A percentile compares a stretch with the other conserved stretches of the same genome.
Evolutionary conservation across 2,888 invertebrate genomes (phyloP).

Genomic region (Diploptera punctata): DNA sequence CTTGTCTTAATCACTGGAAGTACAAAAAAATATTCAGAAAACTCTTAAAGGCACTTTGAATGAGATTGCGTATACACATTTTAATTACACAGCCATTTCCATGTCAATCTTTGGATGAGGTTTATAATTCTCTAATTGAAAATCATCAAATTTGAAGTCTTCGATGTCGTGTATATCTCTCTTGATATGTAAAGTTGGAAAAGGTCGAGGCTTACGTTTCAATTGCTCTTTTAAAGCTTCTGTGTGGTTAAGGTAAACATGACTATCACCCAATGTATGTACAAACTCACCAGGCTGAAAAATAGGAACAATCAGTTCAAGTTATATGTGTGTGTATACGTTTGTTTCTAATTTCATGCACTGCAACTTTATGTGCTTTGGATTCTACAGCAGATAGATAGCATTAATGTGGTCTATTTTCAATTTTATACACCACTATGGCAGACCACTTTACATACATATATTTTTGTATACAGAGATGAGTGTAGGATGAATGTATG

Average conservation of each 20-base stretch:
- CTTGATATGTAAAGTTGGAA: conserved; percentile 81
- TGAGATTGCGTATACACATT: neutral
- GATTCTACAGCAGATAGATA: too few relatives aligned
- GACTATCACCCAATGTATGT: conserved; percentile 94
- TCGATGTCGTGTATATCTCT: conserved; percentile 79
- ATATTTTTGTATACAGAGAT: too few relatives aligned
- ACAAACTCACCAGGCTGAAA: conserved; percentile 89
- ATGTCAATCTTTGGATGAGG: conserved; percentile 90
- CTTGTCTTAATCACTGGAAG: too few relatives aligned
- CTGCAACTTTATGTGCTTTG: too few relatives aligned
- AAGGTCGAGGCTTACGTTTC: conserved; percentile 76
- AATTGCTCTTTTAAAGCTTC: conserved; percentile 83
- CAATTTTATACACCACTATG: too few relatives aligned
- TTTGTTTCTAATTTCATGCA: too few relatives aligned
- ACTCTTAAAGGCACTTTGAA: neutral
- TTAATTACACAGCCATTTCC: conserved; percentile 86
- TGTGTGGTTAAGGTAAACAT: conserved; percentile 91
- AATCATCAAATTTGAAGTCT: conserved; percentile 87
- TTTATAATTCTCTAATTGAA: conserved; percentile 82
- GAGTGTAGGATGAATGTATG: too few relatives aligned
- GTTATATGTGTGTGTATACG: too few relatives aligned
- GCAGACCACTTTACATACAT: too few relatives aligned
- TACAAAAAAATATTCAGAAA: too few relatives aligned
- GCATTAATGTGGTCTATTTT: too few relatives aligned
- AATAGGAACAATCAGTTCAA: conserved; percentile 41